phyloP scores from a whole-genome alignment of 2,113 vertebrate species.

The Sciurus niger region DNA sequence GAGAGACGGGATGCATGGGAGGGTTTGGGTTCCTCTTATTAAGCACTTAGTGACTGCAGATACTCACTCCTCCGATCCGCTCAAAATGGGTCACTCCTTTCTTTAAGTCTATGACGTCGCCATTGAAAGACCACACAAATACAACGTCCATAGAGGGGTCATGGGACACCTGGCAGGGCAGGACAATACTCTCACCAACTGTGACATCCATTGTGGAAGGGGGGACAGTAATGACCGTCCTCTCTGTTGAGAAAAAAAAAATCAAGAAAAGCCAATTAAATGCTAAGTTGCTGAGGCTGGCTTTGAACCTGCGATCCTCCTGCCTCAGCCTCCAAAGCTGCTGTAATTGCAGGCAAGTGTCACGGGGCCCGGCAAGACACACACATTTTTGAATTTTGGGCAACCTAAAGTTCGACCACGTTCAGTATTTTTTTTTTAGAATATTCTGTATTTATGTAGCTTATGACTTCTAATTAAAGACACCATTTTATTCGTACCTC shows the following conservation, averaged over 20 bases:
- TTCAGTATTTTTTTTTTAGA: neutral
- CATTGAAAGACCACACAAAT: slow-evolving; percentile 95
- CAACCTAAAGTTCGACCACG: neutral
- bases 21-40: slow-evolving; percentile 13
- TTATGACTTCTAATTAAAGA: neutral
- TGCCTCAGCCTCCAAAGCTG: too few species aligned
- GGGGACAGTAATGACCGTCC: slow-evolving; percentile 90
- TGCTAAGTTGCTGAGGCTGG: neutral
- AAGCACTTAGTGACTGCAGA: slow-evolving; percentile 3
- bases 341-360: too few species aligned
- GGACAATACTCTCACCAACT: slow-evolving; percentile 94
- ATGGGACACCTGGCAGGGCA: slow-evolving; percentile 93
- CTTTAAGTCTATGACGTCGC: slow-evolving; percentile 91
- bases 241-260: slow-evolving; percentile 88
- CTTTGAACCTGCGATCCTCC: too few species aligned
- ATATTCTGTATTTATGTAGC: neutral
- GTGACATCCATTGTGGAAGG: slow-evolving; percentile 93
- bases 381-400: neutral
- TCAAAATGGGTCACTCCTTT: slow-evolving; percentile 92
- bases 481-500: neutral
- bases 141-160: slow-evolving; percentile 90
- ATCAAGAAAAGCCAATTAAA: accelerated
- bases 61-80: slow-evolving; percentile 93
- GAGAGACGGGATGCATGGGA: neutral
- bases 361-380: too few species aligned